These are phyloP conservation scores for Ginglymostoma cirratum DNA, from an alignment of 2,113 vertebrate species.

Conservation along the genomic window DNA sequence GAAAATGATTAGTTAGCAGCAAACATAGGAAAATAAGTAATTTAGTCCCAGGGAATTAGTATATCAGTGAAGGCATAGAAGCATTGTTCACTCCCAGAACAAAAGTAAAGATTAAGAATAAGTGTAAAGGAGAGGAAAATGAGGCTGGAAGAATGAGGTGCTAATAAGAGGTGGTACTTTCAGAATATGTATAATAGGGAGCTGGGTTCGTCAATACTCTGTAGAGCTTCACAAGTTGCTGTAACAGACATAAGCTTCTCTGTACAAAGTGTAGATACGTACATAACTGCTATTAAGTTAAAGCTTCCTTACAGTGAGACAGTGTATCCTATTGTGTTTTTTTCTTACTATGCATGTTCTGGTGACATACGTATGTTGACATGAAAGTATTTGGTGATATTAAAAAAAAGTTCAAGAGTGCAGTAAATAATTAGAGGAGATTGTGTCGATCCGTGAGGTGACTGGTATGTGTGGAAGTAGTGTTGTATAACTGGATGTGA, in stretches of 20 bases:
- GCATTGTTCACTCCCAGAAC: conserved; percentile 17
- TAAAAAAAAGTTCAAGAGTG: neutral
- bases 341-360: neutral
- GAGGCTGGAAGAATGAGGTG: neutral
- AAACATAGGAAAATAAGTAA: conserved; percentile 43
- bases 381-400: neutral
- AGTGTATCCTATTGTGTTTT: neutral
- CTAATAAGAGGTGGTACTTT: conserved; percentile 11
- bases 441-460: neutral
- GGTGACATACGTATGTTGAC: neutral
- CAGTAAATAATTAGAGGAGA: neutral
- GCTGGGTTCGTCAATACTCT: neutral
- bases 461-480: neutral
- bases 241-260: neutral
- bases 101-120: conserved; percentile 36
- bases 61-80: conserved; percentile 34
- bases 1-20: conserved; percentile 45
- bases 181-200: conserved; percentile 11
- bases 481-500: conserved; percentile 21
- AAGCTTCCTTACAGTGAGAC: neutral
- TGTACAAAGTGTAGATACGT: neutral
- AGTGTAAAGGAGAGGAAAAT: conserved; percentile 30
- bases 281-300: neutral
- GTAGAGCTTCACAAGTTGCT: neutral
- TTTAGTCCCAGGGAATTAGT: conserved; percentile 40